These are phyloP conservation scores for Platycheirus rosarum DNA, from an alignment of 2,888 invertebrate genomes.

Conservation along the genomic window DNA sequence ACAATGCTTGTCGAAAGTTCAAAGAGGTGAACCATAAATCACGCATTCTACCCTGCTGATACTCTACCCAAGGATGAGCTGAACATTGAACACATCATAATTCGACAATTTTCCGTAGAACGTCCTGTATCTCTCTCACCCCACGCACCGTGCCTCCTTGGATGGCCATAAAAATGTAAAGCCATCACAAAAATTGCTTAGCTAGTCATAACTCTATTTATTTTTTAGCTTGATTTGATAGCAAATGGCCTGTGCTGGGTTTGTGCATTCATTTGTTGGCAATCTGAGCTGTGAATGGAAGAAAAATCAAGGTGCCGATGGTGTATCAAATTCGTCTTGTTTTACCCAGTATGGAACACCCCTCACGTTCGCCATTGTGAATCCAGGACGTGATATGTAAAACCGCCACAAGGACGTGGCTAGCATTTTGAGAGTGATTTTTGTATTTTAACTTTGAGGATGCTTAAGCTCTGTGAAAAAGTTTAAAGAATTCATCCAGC, in stretches of 20 bases:
- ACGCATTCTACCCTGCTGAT: slow-evolving; percentile 40
- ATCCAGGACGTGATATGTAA: slow-evolving; percentile 69
- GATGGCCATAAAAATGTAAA: slow-evolving; percentile 65
- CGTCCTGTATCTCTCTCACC: slow-evolving; percentile 3
- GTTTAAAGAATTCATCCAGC: slow-evolving; percentile 46
- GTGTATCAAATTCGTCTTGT: slow-evolving; percentile 64
- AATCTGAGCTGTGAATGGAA: slow-evolving; percentile 65
- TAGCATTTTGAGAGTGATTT: slow-evolving; percentile 62
- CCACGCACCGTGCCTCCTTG: too few relatives aligned
- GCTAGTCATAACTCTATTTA: slow-evolving; percentile 72
- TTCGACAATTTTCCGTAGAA: slow-evolving; percentile 65
- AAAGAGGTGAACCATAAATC: slow-evolving; percentile 74
- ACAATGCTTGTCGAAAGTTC: slow-evolving; percentile 67
- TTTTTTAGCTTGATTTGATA: slow-evolving; percentile 68
- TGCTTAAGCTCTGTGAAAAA: slow-evolving; percentile 48
- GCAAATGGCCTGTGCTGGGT: slow-evolving; percentile 68
- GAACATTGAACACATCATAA: slow-evolving; percentile 56
- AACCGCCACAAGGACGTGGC: slow-evolving; percentile 64
- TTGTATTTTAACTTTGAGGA: slow-evolving; percentile 47
- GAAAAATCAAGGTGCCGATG: slow-evolving; percentile 72
- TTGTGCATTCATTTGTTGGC: slow-evolving; percentile 58
- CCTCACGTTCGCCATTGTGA: slow-evolving; percentile 54
- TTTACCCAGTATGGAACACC: slow-evolving; percentile 24
- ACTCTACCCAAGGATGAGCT: slow-evolving; percentile 39
- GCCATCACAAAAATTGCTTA: slow-evolving; percentile 65